Evolutionary conservation across 1,140 invertebrate genomes (phyloP).

Genomic region (Drosophila santomea): DNA sequence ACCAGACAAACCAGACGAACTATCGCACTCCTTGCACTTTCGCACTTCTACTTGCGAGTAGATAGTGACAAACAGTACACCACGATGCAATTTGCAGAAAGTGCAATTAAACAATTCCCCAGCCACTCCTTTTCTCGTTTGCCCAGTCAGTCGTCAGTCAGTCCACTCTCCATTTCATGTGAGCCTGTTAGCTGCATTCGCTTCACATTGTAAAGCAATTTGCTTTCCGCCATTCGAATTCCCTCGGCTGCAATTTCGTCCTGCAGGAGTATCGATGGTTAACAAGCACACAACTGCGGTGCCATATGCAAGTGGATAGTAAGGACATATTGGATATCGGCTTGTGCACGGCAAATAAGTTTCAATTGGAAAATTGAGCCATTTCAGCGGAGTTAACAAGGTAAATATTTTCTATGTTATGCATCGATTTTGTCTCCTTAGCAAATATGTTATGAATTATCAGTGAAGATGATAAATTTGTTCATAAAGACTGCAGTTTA

Average conservation of each 20-base stretch:
- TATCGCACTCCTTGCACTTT: neutral
- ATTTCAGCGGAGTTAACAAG: no score
- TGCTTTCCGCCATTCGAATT: neutral
- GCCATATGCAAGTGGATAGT: neutral
- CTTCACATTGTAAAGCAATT: neutral
- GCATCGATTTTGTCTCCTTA: no score
- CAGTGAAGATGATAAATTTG: no score
- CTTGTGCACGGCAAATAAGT: no score
- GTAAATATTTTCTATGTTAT: no score
- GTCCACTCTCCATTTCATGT: neutral
- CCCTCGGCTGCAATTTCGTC: neutral
- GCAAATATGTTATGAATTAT: no score
- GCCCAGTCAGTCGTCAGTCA: no score
- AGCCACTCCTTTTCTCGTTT: neutral
- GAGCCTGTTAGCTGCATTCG: slow-evolving; percentile 1
- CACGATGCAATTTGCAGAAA: slow-evolving; percentile 37
- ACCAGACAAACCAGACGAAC: neutral
- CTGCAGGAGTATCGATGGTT: slow-evolving; percentile 12
- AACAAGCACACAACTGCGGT: neutral
- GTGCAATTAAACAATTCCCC: slow-evolving; percentile 48
- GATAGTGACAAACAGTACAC: slow-evolving; percentile 5
- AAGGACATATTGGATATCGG: neutral
- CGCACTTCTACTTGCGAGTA: no score
- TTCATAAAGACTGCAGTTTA: no score
- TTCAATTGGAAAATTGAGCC: no score